A percentile compares a stretch with the other conserved stretches of the same genome.
These are phyloP conservation scores for Eufriesea mexicana DNA, from an alignment of 1,140 invertebrate genomes.

Conservation along the genomic window DNA sequence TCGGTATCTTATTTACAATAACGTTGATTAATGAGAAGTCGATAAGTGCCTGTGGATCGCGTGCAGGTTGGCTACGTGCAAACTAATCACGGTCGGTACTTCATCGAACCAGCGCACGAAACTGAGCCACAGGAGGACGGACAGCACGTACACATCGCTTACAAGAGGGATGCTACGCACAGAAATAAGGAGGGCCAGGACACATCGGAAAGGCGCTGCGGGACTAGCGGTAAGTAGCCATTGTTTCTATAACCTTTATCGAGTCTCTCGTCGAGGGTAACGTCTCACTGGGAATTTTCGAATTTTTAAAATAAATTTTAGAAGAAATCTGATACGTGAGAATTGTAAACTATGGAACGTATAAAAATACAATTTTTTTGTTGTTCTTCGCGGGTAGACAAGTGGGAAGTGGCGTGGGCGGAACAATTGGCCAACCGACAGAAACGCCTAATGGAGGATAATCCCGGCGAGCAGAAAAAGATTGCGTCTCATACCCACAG, in stretches of 20 bases:
- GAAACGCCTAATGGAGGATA: slow-evolving; percentile 56
- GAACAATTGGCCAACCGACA: slow-evolving; percentile 75
- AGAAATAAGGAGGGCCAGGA: slow-evolving; percentile 41
- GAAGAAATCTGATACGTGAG: no score
- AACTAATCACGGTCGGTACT: slow-evolving; percentile 79
- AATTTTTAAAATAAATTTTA: no score
- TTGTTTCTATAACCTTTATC: not conserved
- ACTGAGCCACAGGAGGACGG: slow-evolving; percentile 77
- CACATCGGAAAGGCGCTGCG: slow-evolving; percentile 59
- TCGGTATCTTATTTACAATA: slow-evolving; percentile 48
- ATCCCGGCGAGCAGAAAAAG: slow-evolving; percentile 29
- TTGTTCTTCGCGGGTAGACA: slow-evolving; percentile 43
- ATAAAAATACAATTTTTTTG: no score
- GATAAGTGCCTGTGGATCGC: slow-evolving; percentile 20
- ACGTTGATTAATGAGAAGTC: slow-evolving; percentile 41
- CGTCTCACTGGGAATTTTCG: no score
- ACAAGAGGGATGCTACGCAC: slow-evolving; percentile 71
- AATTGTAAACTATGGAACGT: no score
- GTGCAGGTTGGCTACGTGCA: slow-evolving; percentile 81
- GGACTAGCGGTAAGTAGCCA: slow-evolving; percentile 63
- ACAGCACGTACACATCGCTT: slow-evolving; percentile 82
- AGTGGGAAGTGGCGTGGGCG: slow-evolving; percentile 81
- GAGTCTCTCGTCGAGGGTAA: no score
- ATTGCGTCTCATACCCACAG: slow-evolving; percentile 64
- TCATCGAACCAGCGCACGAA: slow-evolving; percentile 81